Evolutionary conservation across 2,113 vertebrate genomes (phyloP).

Genomic region (human (Homo sapiens)): DNA sequence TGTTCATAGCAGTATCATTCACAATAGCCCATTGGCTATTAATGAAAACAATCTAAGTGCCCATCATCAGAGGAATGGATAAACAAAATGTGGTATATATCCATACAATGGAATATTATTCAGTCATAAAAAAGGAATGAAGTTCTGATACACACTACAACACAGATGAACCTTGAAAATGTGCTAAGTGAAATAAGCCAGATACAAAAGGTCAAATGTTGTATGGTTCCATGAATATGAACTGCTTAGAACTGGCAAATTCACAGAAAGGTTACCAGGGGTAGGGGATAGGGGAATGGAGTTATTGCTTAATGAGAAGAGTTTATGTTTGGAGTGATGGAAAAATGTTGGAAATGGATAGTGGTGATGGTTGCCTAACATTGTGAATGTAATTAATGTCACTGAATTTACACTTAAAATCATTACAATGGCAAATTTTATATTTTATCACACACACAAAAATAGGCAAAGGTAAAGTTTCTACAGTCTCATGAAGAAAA

Average conservation of each 20-base stretch:
- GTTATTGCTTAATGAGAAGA: background rate
- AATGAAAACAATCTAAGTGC: background rate
- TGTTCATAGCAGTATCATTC: background rate
- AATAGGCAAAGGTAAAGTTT: background rate
- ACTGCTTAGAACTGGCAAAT: background rate
- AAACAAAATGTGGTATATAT: background rate
- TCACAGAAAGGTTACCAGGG: background rate
- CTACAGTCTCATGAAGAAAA: background rate
- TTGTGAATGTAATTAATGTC: background rate
- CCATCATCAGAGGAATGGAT: background rate
- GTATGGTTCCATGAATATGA: background rate
- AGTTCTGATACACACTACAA: background rate
- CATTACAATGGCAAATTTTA: background rate
- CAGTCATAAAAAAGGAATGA: background rate
- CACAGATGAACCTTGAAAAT: background rate
- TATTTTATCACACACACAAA: background rate
- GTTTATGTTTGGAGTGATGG: background rate
- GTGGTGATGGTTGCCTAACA: background rate
- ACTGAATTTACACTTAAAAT: background rate
- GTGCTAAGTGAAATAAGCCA: background rate
- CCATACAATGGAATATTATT: background rate
- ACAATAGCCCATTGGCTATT: background rate
- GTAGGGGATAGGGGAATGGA: background rate
- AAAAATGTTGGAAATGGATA: background rate
- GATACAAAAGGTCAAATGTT: background rate